A percentile compares a stretch with the other conserved stretches of the same genome.
These are phyloP conservation scores for Ostrea edulis DNA, from an alignment of 1,140 invertebrate genomes.

Conservation along the genomic window DNA sequence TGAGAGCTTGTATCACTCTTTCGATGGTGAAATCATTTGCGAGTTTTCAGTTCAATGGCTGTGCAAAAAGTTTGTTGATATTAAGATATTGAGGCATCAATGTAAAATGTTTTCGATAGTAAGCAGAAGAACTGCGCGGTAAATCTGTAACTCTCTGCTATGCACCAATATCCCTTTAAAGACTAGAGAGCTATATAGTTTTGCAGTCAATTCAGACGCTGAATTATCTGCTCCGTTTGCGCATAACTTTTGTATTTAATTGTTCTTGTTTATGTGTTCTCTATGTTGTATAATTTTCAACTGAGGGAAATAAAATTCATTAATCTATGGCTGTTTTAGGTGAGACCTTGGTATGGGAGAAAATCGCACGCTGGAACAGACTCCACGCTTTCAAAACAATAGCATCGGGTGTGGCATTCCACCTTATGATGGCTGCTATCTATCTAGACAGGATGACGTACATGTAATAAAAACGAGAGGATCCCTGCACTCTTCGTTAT, in stretches of 20 bases:
- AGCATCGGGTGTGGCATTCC: slow-evolving; percentile 16
- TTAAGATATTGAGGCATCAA: too few relatives aligned
- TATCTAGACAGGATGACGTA: slow-evolving; percentile 6
- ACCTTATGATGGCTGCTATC: slow-evolving; percentile 8
- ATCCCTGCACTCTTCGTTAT: not conserved
- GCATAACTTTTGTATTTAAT: too few relatives aligned
- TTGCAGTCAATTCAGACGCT: not conserved
- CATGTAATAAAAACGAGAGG: not conserved
- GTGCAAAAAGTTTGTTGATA: too few relatives aligned
- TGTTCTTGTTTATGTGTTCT: too few relatives aligned
- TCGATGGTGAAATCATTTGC: too few relatives aligned
- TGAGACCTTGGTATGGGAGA: slow-evolving; percentile 40
- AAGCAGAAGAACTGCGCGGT: not conserved
- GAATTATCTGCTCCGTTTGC: not conserved
- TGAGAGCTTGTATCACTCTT: too few relatives aligned
- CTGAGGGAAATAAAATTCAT: too few relatives aligned
- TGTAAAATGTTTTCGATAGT: not conserved
- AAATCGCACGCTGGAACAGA: slow-evolving; percentile 47
- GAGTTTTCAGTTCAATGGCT: too few relatives aligned
- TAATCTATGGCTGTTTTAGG: too few relatives aligned
- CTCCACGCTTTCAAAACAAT: slow-evolving; percentile 44
- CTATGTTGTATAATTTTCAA: too few relatives aligned
- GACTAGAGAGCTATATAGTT: not conserved
- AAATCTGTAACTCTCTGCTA: not conserved
- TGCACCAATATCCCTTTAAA: too few relatives aligned